Evolutionary conservation across 2,113 vertebrate genomes (phyloP).

Genomic region (Lasiurus borealis): DNA sequence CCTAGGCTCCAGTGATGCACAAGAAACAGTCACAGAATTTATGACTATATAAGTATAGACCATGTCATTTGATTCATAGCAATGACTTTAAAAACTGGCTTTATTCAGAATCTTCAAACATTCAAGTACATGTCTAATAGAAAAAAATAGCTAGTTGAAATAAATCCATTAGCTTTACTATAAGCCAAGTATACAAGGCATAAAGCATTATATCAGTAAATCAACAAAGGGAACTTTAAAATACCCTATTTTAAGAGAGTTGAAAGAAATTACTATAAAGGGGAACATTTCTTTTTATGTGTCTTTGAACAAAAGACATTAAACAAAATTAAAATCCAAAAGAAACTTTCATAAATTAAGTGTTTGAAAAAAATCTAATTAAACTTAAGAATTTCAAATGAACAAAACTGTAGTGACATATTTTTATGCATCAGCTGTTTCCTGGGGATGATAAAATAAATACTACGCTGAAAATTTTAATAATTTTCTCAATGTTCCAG

Average conservation of each 20-base stretch:
- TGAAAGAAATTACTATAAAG: slow-evolving; percentile 71
- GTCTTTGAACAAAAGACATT: slow-evolving; percentile 70
- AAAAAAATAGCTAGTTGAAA: slow-evolving; percentile 67
- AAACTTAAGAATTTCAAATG: slow-evolving; percentile 58
- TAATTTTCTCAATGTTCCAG: slow-evolving; percentile 64
- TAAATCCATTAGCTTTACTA: slow-evolving; percentile 63
- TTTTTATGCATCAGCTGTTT: slow-evolving; percentile 61
- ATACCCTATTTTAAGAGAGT: slow-evolving; percentile 48
- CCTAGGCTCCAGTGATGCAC: not conserved
- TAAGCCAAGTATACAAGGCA: slow-evolving; percentile 53
- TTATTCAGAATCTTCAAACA: slow-evolving; percentile 54
- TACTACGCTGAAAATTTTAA: slow-evolving; percentile 33
- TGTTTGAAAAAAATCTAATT: slow-evolving; percentile 42
- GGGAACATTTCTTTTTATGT: slow-evolving; percentile 47
- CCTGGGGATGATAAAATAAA: slow-evolving; percentile 39
- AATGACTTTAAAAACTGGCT: slow-evolving; percentile 30
- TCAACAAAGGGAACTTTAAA: slow-evolving; percentile 68
- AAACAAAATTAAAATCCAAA: slow-evolving; percentile 75
- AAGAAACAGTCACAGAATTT: not conserved
- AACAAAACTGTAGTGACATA: slow-evolving; percentile 50
- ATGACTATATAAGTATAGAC: not conserved
- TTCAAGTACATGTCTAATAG: slow-evolving; percentile 20
- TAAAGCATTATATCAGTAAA: slow-evolving; percentile 56
- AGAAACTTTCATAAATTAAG: slow-evolving; percentile 63
- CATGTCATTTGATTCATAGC: slow-evolving; percentile 21